Evolutionary conservation across 2,113 vertebrate genomes (phyloP).

Genomic region (Menidia beryllina): DNA sequence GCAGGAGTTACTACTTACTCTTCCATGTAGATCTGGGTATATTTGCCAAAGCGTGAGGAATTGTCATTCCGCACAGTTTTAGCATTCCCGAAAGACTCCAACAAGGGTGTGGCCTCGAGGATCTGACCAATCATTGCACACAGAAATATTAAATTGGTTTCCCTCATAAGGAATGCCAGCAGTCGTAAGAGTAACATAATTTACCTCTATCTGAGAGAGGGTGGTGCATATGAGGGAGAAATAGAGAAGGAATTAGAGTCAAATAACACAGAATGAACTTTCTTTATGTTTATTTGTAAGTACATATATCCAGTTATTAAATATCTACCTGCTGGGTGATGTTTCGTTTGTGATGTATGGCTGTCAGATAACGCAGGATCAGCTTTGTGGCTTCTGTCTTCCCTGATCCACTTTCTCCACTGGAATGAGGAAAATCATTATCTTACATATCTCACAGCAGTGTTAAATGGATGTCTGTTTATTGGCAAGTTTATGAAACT

Average conservation of each 20-base stretch:
- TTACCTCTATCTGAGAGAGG: slow-evolving; percentile 88
- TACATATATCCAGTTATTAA: not conserved
- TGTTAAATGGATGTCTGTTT: too few relatives aligned
- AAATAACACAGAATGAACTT: not conserved
- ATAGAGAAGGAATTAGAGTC: not conserved
- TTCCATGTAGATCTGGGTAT: slow-evolving; percentile 94
- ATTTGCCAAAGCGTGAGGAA: slow-evolving; percentile 98
- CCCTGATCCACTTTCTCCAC: slow-evolving; percentile 96
- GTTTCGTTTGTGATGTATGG: slow-evolving; percentile 91
- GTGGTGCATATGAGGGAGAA: not conserved
- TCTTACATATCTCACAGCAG: not conserved
- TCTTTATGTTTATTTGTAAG: not conserved
- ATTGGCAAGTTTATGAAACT: not conserved
- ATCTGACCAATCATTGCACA: slow-evolving; percentile 82
- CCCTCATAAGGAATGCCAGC: not conserved
- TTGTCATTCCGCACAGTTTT: slow-evolving; percentile 98
- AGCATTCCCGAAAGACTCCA: slow-evolving; percentile 98
- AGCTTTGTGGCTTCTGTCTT: slow-evolving; percentile 97
- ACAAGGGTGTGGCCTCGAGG: slow-evolving; percentile 92
- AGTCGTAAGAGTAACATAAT: not conserved
- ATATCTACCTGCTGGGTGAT: slow-evolving; percentile 86
- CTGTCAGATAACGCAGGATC: slow-evolving; percentile 93
- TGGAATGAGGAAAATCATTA: slow-evolving; percentile 59
- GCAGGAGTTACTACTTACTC: slow-evolving; percentile 84
- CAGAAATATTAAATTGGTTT: slow-evolving; percentile 11